A percentile compares a stretch with the other conserved stretches of the same genome.
These are phyloP conservation scores for Ischnura elegans DNA, from an alignment of 2,888 invertebrate genomes.

Conservation along the genomic window DNA sequence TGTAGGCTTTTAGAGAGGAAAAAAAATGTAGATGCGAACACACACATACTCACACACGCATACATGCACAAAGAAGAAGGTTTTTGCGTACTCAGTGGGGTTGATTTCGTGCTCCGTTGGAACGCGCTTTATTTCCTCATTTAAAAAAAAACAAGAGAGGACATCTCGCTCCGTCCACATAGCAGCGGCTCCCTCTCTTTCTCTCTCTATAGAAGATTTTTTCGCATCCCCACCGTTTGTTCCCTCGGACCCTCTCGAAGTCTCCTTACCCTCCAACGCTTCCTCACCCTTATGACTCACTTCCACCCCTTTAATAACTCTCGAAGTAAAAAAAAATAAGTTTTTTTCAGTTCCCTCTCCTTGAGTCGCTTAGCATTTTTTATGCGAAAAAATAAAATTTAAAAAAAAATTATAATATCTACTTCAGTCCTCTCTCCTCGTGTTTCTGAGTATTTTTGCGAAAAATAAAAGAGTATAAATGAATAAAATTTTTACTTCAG, in stretches of 20 bases:
- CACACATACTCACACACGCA: background rate
- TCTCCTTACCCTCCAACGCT: background rate
- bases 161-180: background rate
- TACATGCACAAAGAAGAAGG: background rate
- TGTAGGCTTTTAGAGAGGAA: background rate
- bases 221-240: background rate
- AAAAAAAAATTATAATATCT: too few species aligned
- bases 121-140: slow-evolving; percentile 21
- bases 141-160: background rate
- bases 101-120: background rate
- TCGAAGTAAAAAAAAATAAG: background rate
- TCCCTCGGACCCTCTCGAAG: background rate
- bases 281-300: too few species aligned
- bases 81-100: background rate
- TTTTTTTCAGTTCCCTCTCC: slow-evolving; percentile 17
- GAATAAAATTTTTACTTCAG: too few species aligned
- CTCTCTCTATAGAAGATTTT: background rate
- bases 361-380: too few species aligned
- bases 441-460: too few species aligned
- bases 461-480: too few species aligned
- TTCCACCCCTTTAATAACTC: background rate
- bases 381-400: too few species aligned
- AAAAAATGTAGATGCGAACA: background rate
- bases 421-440: too few species aligned
- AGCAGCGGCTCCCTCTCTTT: background rate